Evolutionary conservation across 2,113 vertebrate genomes (phyloP).

Genomic region (Cebus imitator): DNA sequence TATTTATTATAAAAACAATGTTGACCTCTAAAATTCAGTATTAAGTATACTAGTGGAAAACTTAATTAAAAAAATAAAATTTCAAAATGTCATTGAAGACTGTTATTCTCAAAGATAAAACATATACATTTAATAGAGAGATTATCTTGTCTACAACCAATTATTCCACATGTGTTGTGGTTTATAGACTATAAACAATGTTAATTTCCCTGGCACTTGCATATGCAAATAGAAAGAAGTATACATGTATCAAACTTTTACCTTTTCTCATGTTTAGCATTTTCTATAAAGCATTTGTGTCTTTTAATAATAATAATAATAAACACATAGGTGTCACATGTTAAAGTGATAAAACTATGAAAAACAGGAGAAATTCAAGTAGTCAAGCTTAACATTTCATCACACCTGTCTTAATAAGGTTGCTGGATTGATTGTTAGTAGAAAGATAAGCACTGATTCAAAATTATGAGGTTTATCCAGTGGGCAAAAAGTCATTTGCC

Average conservation of each 20-base stretch:
- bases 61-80: background rate
- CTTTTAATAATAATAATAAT: background rate
- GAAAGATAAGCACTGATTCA: background rate
- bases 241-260: background rate
- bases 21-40: background rate
- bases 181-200: background rate
- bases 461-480: background rate
- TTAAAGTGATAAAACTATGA: background rate
- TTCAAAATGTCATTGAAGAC: background rate
- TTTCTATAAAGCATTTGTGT: background rate
- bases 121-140: background rate
- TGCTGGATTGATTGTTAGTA: background rate
- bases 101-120: background rate
- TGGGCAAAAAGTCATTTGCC: background rate
- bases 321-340: background rate
- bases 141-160: background rate
- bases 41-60: background rate
- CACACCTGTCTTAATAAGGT: background rate
- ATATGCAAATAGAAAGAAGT: background rate
- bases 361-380: background rate
- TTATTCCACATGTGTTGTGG: background rate
- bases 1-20: background rate
- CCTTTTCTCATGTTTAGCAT: background rate
- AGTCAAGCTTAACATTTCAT: background rate
- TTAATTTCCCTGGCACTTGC: background rate